Base-by-base conservation (phyloP, 1,140 invertebrate genomes). In the Pogonomyrmex californicus region DNA sequence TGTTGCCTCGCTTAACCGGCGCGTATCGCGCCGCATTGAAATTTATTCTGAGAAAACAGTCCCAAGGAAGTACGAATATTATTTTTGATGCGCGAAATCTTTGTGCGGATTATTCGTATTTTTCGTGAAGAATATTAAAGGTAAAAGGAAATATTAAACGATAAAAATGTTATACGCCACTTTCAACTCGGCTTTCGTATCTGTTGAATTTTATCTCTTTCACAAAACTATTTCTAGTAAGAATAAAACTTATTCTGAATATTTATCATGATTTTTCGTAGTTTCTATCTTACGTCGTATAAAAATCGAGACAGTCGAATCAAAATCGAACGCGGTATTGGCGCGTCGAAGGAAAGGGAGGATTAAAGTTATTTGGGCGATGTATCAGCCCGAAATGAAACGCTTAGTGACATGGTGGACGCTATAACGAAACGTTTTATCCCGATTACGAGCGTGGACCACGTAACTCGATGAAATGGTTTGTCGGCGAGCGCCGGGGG, bases 401-500 rank as follows among this genome's bases (percentile, higher is more conserved):
- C 63, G 30, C 17, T 78, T 47, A 12, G 51, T n/a, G 75, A 77
- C 41, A 63, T 33, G 41, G 23, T 70, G 49, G 30, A 70, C 36
- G 36, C n/a, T 65, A 87, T 71, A 77, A 87, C 73, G 62, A 54
- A 87, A 79, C 56, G 63, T 79, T 87, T 87, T 71, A 87, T 86
- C 62, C 38, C 38, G 75, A 88, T 87, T 73, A 86, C 75, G 73
- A 86, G 58, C 36, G 56, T 23, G 58, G 9, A 38, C 12, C 62
- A 73, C 85, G 78, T 87, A 88, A 87, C 66, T 88, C 66, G 58
- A 87, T 73, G 75, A 88, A 73, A 81, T 51, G 66, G 66, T 87
- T 81, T 87, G 65, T 73, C 87, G 85, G n/a, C 0, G 44, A 12
- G 2, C 12, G 58, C 7, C 38, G 58, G 5, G 41, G 17, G 38